Conservation (phyloP, 2,113 vertebrate species). For the Rhabdomys dilectus region DNA sequence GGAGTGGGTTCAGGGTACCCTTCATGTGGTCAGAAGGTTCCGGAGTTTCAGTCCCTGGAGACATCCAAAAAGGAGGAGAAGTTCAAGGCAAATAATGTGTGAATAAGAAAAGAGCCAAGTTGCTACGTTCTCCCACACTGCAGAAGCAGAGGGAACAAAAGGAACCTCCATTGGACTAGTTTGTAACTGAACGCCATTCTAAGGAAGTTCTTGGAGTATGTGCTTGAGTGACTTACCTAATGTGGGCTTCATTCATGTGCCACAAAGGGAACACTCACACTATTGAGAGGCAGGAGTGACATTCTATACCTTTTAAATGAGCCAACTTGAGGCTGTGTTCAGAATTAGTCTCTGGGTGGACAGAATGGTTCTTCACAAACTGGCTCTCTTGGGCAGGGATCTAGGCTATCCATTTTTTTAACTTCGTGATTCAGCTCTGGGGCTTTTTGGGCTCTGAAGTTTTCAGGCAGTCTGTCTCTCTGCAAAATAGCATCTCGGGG, state of each 20-base stretch:
- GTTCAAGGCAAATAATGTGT: not conserved
- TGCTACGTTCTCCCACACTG: not conserved
- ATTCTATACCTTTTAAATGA: not conserved
- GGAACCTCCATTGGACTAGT: not conserved
- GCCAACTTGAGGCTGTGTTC: not conserved
- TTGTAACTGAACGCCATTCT: not conserved
- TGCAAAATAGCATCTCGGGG: constrained; percentile 3
- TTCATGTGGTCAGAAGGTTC: not conserved
- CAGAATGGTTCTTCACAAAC: not conserved
- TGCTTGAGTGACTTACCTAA: not conserved
- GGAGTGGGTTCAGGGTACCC: not conserved
- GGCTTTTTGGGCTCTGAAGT: not conserved
- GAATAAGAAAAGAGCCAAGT: not conserved
- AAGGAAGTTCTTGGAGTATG: not conserved
- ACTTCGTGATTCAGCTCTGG: not conserved
- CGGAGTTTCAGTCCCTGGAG: not conserved
- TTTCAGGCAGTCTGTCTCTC: not conserved
- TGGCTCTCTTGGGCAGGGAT: not conserved
- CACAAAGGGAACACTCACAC: not conserved
- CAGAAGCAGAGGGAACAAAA: not conserved
- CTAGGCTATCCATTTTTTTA: not conserved
- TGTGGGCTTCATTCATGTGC: not conserved
- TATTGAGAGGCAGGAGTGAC: not conserved
- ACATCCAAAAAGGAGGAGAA: not conserved
- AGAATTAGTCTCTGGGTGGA: not conserved